A percentile compares a stretch with the other conserved stretches of the same genome.
Conservation (phyloP, 2,888 invertebrate species). For the Venustoraphidia nigricollis region DNA sequence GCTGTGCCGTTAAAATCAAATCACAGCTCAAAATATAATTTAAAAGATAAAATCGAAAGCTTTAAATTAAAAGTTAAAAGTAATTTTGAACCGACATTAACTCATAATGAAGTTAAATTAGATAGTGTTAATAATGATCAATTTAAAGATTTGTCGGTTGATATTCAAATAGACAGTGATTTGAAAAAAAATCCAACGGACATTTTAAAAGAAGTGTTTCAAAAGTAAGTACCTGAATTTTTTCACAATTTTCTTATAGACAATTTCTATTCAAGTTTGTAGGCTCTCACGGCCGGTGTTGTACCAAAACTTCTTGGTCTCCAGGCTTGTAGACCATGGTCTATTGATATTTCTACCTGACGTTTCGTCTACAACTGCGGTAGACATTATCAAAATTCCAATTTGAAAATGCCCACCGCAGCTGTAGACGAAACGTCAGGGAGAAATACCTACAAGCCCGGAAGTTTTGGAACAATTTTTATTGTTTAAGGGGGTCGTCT, state of each 20-base stretch:
- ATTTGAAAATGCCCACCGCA: no score
- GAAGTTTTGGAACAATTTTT: no score
- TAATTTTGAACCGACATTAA: background rate
- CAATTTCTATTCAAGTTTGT: background rate
- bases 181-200: slow-evolving; percentile 21
- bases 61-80: background rate
- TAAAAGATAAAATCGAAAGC: slow-evolving; percentile 3
- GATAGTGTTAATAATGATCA: slow-evolving; percentile 22
- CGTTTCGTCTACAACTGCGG: no score
- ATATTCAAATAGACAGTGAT: slow-evolving; percentile 24
- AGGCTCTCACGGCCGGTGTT: no score
- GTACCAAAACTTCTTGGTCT: no score
- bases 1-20: slow-evolving; percentile 28
- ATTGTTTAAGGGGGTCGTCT: no score
- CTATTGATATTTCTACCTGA: no score
- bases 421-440: no score
- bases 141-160: slow-evolving; percentile 31
- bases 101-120: slow-evolving; percentile 7
- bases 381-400: no score
- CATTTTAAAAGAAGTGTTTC: slow-evolving; percentile 26
- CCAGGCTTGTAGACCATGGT: no score
- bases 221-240: slow-evolving; percentile 20
- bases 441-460: no score
- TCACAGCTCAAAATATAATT: slow-evolving; percentile 16
- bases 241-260: slow-evolving; percentile 2